A percentile compares a stretch with the other conserved stretches of the same genome.
Evolutionary conservation across 2,888 invertebrate species (phyloP).

Genomic region (Diadegma fenestrale): DNA sequence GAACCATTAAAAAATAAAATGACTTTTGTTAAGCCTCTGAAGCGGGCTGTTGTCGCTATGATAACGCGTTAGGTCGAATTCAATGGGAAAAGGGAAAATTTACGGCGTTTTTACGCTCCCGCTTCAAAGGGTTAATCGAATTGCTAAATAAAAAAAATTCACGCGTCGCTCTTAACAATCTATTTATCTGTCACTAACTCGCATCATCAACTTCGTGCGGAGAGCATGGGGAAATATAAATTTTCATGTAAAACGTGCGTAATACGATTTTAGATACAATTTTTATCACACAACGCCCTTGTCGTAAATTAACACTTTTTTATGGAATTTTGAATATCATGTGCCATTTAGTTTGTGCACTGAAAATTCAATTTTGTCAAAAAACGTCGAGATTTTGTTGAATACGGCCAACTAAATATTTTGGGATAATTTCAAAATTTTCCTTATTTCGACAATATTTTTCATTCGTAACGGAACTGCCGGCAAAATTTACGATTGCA

Average conservation of each 20-base stretch:
- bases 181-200: not conserved
- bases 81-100: not conserved
- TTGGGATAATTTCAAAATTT: too few relatives aligned
- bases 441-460: too few relatives aligned
- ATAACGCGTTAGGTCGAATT: conserved; percentile 21
- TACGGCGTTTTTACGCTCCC: not conserved
- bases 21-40: conserved; percentile 52
- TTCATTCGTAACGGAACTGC: too few relatives aligned
- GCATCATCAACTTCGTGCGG: not conserved
- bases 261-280: conserved; percentile 21
- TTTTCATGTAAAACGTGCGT: conserved; percentile 71
- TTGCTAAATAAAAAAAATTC: conserved; percentile 9
- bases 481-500: too few relatives aligned
- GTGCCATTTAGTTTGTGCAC: not conserved
- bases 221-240: conserved; percentile 63
- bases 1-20: not conserved
- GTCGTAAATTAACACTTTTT: conserved; percentile 1
- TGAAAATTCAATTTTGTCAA: not conserved
- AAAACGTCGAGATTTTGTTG: conserved; percentile 71
- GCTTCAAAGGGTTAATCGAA: conserved; percentile 18
- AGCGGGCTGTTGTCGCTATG: not conserved
- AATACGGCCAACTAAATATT: too few relatives aligned
- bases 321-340: not conserved
- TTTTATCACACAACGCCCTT: not conserved
- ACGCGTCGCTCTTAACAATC: conserved; percentile 31